Conservation (phyloP, 1,140 invertebrate genomes). For the Bombus pyrosoma region DNA sequence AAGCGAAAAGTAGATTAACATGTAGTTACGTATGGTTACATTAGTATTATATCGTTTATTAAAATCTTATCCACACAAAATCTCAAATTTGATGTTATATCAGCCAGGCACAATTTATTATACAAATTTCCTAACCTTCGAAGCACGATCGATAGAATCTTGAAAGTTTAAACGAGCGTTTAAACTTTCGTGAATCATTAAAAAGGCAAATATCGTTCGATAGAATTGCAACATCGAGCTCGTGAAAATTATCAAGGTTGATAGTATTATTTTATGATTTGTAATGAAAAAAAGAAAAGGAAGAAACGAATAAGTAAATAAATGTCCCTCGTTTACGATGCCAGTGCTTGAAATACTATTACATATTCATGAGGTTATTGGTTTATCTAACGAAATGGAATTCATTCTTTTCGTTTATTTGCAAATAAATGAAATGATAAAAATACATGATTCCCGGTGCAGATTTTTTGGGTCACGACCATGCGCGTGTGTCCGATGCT, state of each 20-base stretch:
- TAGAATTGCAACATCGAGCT: not conserved
- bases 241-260: not conserved
- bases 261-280: not conserved
- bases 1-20: not conserved
- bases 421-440: conserved; percentile 41
- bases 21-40: too few species aligned
- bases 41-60: not conserved
- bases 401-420: conserved; percentile 26
- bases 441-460: conserved; percentile 13
- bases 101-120: not conserved
- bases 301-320: not conserved
- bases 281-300: not conserved
- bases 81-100: not conserved
- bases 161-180: not conserved
- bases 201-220: not conserved
- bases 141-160: too few species aligned
- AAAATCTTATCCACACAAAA: not conserved
- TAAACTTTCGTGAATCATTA: not conserved
- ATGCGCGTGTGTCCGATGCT: not conserved
- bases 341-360: not conserved
- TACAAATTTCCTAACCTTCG: not conserved
- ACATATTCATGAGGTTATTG: conserved; percentile 24
- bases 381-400: conserved; percentile 7
- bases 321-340: not conserved
- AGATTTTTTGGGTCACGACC: conserved; percentile 33